Evolutionary conservation across 2,888 invertebrate species (phyloP).

Genomic region (Meteorus cinctellus): DNA sequence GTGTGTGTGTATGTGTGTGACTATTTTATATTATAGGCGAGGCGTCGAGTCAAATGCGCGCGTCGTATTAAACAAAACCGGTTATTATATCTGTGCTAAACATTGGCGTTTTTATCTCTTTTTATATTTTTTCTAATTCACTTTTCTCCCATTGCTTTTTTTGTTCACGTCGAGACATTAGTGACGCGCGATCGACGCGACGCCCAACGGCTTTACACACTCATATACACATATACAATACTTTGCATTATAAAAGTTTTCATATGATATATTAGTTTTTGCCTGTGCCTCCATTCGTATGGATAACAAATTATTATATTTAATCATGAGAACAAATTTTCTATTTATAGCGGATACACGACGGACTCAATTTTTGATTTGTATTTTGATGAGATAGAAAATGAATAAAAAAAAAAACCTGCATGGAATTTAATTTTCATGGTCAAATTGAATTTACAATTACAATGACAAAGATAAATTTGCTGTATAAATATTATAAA

Average conservation of each 20-base stretch:
- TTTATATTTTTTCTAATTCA: background rate
- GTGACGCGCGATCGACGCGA: background rate
- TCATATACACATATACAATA: background rate
- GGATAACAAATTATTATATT: too few species aligned
- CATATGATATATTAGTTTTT: background rate
- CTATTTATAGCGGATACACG: too few species aligned
- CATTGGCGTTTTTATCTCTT: background rate
- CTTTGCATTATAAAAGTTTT: background rate
- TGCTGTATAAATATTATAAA: too few species aligned
- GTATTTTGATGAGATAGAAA: too few species aligned
- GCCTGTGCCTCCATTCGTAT: background rate
- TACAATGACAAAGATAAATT: too few species aligned
- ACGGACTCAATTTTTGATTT: too few species aligned
- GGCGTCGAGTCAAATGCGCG: background rate
- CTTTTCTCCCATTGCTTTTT: background rate
- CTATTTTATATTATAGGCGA: background rate
- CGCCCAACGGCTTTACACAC: background rate
- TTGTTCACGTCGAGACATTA: background rate
- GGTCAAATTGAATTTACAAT: too few species aligned
- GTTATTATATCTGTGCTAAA: slow-evolving; percentile 8
- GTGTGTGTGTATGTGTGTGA: background rate
- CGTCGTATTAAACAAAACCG: slow-evolving; percentile 5
- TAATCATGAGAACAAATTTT: too few species aligned
- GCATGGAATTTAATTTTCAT: too few species aligned
- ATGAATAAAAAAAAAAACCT: too few species aligned